These are phyloP conservation scores for Leuciscus waleckii DNA, from an alignment of 2,797 vertebrate genomes.

Conservation along the genomic window DNA sequence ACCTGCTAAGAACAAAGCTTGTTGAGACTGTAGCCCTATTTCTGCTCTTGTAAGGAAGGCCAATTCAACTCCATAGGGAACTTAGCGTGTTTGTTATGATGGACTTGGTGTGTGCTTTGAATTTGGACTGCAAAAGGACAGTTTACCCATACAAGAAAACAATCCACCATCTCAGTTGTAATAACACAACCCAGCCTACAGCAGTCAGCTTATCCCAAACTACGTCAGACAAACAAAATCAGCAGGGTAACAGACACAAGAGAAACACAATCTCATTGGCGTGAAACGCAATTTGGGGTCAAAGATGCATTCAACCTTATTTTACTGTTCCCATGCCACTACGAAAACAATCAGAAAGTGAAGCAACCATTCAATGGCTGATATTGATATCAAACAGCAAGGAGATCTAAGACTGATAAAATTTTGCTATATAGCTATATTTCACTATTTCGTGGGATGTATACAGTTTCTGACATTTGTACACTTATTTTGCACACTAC, in stretches of 20 bases:
- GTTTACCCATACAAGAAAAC: slow-evolving; percentile 52
- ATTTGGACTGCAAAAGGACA: slow-evolving; percentile 54
- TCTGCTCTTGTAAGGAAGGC: slow-evolving; percentile 49
- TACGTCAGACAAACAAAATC: slow-evolving; percentile 52
- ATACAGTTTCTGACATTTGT: background rate
- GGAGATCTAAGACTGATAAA: background rate
- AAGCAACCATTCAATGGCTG: background rate
- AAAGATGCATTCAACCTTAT: slow-evolving; percentile 38
- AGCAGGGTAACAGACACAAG: slow-evolving; percentile 48
- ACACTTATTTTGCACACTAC: background rate
- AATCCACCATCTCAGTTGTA: slow-evolving; percentile 50
- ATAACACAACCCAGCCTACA: slow-evolving; percentile 54
- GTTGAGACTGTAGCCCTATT: slow-evolving; percentile 52
- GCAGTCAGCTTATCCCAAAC: slow-evolving; percentile 51
- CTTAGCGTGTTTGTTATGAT: slow-evolving; percentile 64
- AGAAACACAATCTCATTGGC: slow-evolving; percentile 36
- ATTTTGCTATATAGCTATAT: background rate
- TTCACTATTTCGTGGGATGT: background rate
- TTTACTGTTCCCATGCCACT: slow-evolving; percentile 7
- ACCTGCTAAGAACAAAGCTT: slow-evolving; percentile 71
- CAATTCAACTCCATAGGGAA: slow-evolving; percentile 59
- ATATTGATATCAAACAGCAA: background rate
- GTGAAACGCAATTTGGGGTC: slow-evolving; percentile 49
- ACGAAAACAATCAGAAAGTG: background rate
- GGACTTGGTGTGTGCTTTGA: slow-evolving; percentile 53